phyloP scores from a whole-genome alignment of 2,113 vertebrate species.

The Macrotis lagotis region DNA sequence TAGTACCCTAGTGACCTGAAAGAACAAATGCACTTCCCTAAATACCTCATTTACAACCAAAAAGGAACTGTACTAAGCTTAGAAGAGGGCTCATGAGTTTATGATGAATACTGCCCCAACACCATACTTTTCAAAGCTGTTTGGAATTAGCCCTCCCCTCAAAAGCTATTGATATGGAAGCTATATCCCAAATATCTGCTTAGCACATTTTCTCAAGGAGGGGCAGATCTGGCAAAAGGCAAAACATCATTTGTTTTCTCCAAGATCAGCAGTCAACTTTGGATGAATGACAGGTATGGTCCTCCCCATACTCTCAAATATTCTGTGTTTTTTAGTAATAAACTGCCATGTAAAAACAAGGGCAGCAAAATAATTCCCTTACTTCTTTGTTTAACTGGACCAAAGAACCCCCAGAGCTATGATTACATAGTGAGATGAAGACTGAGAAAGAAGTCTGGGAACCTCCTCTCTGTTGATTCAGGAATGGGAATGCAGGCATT shows the following conservation, averaged over 20 bases:
- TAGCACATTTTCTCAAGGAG: conserved; percentile 30
- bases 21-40: background rate
- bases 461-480: conserved; percentile 17
- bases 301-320: background rate
- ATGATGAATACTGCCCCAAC: background rate
- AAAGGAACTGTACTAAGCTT: background rate
- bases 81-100: conserved; percentile 6
- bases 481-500: conserved; percentile 49
- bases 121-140: background rate
- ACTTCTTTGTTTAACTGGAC: background rate
- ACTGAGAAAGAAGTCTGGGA: conserved; percentile 21
- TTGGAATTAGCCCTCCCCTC: background rate
- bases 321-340: background rate
- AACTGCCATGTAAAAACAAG: conserved; percentile 6
- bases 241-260: background rate
- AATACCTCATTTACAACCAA: background rate
- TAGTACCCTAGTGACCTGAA: background rate
- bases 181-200: background rate
- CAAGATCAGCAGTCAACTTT: background rate
- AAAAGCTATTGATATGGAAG: background rate
- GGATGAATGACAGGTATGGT: background rate
- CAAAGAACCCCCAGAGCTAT: conserved; percentile 28
- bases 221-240: background rate
- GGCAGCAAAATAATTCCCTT: background rate
- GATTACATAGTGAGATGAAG: conserved; percentile 42